Evolutionary conservation across 2,113 vertebrate genomes (phyloP).

Genomic region (Bos javanicus): DNA sequence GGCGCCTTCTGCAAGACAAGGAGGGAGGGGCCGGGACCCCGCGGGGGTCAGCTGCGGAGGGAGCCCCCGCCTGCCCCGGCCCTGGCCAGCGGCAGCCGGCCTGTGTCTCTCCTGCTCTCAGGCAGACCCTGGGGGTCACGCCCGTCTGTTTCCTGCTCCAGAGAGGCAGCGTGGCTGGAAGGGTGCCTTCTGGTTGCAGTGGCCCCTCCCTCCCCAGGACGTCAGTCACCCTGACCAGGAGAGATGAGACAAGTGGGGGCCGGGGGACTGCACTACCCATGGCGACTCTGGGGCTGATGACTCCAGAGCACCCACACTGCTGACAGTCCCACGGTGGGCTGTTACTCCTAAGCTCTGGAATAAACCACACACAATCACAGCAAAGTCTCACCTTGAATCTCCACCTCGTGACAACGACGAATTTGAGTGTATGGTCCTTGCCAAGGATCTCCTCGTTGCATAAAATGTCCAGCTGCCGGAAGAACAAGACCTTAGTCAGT

Average conservation of each 20-base stretch:
- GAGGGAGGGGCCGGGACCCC: background rate
- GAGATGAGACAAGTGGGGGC: background rate
- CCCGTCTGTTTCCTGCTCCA: background rate
- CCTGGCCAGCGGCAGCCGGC: rapidly evolving
- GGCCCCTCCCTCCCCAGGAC: background rate
- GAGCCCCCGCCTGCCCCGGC: background rate
- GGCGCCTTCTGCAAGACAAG: conserved; percentile 92
- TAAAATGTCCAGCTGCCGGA: conserved; percentile 97
- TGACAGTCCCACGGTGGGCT: rapidly evolving
- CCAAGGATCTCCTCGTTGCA: conserved; percentile 99
- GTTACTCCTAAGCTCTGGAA: background rate
- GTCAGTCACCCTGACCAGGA: background rate
- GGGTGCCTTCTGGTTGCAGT: background rate
- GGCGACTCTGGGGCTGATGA: background rate
- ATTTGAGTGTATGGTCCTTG: conserved; percentile 99
- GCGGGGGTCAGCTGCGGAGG: background rate
- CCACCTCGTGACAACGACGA: conserved; percentile 99
- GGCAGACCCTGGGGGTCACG: background rate
- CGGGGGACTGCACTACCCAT: too few relatives aligned
- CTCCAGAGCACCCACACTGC: background rate
- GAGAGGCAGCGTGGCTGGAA: background rate
- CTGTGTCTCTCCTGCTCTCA: background rate
- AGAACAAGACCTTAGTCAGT: conserved; percentile 36
- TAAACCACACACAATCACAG: rapidly evolving
- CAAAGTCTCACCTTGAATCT: conserved; percentile 93